phyloP scores from a whole-genome alignment of 2,797 vertebrate genomes.

The Characodon lateralis region DNA sequence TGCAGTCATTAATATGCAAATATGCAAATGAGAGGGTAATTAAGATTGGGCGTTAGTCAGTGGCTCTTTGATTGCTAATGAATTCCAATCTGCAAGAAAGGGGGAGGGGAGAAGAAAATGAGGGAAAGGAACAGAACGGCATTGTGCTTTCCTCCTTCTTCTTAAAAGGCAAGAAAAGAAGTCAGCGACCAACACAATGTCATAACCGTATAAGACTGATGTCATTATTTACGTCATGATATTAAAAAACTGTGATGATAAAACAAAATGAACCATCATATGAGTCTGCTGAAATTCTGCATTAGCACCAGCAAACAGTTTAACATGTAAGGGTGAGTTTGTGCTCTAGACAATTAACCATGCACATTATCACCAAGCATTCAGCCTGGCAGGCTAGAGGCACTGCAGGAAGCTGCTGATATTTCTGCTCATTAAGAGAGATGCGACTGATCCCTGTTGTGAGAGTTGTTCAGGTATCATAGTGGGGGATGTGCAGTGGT shows the following conservation, averaged over 20 bases:
- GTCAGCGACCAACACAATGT: conserved; percentile 14
- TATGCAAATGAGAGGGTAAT: conserved; percentile 95
- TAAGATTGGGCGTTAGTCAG: conserved; percentile 87
- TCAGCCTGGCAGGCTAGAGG: conserved; percentile 43
- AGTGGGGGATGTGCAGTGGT: conserved; percentile 52
- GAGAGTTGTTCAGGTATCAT: conserved; percentile 75
- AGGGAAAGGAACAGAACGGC: conserved; percentile 65
- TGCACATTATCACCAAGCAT: conserved; percentile 43
- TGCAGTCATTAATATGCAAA: conserved; percentile 96
- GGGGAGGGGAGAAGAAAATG: conserved; percentile 74
- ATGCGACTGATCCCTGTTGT: conserved; percentile 68
- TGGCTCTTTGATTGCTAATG: conserved; percentile 88
- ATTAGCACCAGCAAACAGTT: conserved; percentile 16
- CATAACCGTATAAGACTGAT: conserved; percentile 10
- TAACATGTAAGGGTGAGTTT: conserved; percentile 22
- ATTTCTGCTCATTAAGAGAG: conserved; percentile 68
- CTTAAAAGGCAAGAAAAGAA: conserved; percentile 19
- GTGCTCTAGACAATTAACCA: conserved; percentile 50
- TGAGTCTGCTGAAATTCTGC: background rate
- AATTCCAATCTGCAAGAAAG: conserved; percentile 85
- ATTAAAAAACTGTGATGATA: background rate
- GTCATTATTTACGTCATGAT: conserved; percentile 3
- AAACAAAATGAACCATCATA: background rate
- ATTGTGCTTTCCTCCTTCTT: conserved; percentile 50
- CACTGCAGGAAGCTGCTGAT: conserved; percentile 49